Evolutionary conservation across 2,797 vertebrate species (phyloP).

Genomic region (Parauchenoglanis ngamensis): DNA sequence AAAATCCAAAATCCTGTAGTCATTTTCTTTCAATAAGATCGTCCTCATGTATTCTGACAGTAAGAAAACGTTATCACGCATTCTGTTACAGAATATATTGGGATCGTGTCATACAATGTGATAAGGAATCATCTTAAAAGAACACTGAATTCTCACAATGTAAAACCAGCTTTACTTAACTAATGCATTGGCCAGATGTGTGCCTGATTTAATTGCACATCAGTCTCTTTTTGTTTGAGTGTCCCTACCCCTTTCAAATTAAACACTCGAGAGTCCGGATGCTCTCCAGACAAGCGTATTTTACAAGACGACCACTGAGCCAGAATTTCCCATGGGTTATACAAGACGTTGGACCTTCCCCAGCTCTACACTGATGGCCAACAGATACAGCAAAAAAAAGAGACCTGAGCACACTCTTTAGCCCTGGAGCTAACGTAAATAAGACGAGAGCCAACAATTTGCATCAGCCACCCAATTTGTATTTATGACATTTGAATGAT

Average conservation of each 20-base stretch:
- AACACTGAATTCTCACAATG: not conserved
- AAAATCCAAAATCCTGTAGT: not conserved
- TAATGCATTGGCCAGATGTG: conserved; percentile 20
- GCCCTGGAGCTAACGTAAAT: conserved; percentile 7
- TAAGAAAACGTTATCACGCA: not conserved
- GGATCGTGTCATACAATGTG: not conserved
- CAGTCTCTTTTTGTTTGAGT: conserved; percentile 20
- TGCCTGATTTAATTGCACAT: conserved; percentile 8
- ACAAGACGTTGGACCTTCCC: conserved; percentile 6
- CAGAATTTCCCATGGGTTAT: conserved; percentile 24
- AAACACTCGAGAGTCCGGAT: conserved; percentile 28
- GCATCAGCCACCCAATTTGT: conserved; percentile 30
- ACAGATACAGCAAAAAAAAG: conserved; percentile 5
- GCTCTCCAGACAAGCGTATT: conserved; percentile 37
- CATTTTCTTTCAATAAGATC: not conserved
- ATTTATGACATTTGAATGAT: conserved; percentile 27
- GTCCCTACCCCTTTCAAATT: conserved; percentile 4
- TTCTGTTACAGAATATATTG: not conserved
- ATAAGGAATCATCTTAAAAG: not conserved
- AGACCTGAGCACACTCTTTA: not conserved
- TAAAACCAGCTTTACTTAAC: not conserved
- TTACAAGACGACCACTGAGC: conserved; percentile 16
- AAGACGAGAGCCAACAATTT: conserved; percentile 9
- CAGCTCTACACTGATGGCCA: conserved; percentile 16
- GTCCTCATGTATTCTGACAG: not conserved